Evolutionary conservation across 2,113 vertebrate genomes (phyloP).

Genomic region (Cryptoleucopteryx plumbea): DNA sequence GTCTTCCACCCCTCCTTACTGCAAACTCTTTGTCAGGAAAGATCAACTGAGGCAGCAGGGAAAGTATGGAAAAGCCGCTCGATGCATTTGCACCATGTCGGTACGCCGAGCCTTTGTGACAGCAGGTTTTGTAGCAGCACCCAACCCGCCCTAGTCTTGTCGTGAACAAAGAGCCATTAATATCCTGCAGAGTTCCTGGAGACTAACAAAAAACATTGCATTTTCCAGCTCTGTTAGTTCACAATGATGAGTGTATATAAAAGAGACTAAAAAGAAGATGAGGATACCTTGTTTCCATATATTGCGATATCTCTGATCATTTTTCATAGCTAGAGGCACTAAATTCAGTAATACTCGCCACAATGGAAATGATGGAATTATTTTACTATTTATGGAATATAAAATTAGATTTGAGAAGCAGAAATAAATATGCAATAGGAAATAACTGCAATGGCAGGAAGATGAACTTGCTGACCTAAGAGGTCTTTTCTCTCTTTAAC

Average conservation of each 20-base stretch:
- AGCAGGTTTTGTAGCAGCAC: not conserved
- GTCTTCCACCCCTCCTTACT: not conserved
- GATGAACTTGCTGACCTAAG: not conserved
- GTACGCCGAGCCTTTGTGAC: not conserved
- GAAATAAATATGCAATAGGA: slow-evolving; percentile 25
- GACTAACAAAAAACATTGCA: not conserved
- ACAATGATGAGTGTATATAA: not conserved
- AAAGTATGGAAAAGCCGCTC: not conserved
- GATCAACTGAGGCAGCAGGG: not conserved
- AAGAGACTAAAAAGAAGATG: not conserved
- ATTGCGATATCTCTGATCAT: not conserved
- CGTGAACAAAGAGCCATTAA: not conserved
- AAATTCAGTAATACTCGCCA: not conserved
- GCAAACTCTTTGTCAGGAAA: not conserved
- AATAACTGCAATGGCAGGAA: slow-evolving; percentile 8
- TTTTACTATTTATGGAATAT: slow-evolving; percentile 3
- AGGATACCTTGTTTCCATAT: not conserved
- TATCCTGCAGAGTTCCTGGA: not conserved
- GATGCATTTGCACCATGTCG: not conserved
- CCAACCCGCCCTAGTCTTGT: not conserved
- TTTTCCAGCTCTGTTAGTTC: not conserved
- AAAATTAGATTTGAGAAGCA: slow-evolving; percentile 2
- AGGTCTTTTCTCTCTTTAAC: not conserved
- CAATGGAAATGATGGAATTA: not conserved
- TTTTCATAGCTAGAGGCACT: not conserved